Conservation (phyloP, 53 echinoderm and acorn worm species). For the Henricia sp. region DNA sequence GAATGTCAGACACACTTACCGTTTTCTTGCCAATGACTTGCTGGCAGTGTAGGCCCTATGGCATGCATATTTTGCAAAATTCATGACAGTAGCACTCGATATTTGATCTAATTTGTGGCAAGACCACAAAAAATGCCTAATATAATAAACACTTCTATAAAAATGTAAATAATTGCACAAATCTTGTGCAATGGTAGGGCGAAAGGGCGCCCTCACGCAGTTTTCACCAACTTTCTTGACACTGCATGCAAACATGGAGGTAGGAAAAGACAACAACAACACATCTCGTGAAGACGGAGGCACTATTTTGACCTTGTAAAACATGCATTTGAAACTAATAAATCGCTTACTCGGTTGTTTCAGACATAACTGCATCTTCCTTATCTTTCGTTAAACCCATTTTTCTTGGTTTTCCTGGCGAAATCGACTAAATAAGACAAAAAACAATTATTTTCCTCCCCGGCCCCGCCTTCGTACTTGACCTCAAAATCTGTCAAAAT, state of each 20-base stretch:
- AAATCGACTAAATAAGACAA: no score
- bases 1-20: no score
- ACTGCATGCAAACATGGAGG: neutral
- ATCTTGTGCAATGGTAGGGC: conserved; percentile 10
- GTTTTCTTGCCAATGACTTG: no score
- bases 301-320: neutral
- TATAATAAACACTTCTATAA: no score
- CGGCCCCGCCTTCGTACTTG: neutral
- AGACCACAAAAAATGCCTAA: no score
- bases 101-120: no score
- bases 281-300: neutral
- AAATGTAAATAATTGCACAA: no score
- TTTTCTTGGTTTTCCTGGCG: neutral
- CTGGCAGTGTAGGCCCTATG: no score
- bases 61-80: no score
- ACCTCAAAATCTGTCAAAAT: neutral
- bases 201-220: conserved; percentile 15
- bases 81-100: no score
- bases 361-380: conserved; percentile 13
- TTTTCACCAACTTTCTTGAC: no score
- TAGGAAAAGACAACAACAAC: neutral
- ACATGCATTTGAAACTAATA: no score
- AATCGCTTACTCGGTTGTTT: conserved; percentile 6
- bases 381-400: conserved; percentile 41
- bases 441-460: neutral